Conservation (phyloP, 2,113 vertebrate genomes). For the Pseudorhombus dupliciocellatus region DNA sequence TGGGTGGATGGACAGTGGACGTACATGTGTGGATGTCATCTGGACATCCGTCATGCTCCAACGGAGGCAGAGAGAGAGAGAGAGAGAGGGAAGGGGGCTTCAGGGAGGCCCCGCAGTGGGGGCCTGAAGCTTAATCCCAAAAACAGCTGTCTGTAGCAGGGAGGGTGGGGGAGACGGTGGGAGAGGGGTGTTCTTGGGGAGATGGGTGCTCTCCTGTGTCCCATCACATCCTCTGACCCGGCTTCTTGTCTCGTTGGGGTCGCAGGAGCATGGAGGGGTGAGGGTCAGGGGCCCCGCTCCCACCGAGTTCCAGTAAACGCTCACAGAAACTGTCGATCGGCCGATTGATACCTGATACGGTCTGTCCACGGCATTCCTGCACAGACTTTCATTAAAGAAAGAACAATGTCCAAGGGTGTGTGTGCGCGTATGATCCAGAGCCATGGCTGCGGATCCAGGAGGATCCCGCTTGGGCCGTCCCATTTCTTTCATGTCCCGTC, state of each 20-base stretch:
- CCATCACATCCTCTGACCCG: constrained; percentile 68
- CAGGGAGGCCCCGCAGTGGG: constrained; percentile 52
- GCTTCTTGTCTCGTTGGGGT: constrained; percentile 12
- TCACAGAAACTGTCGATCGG: not conserved
- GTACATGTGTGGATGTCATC: constrained; percentile 81
- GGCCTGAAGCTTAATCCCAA: constrained; percentile 75
- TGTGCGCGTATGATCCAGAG: not conserved
- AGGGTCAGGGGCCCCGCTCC: not conserved
- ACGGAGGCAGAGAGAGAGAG: constrained; percentile 23
- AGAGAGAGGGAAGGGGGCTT: constrained; percentile 31
- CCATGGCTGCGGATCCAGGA: not conserved
- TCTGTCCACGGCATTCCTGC: too few relatives aligned
- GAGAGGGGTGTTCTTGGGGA: constrained; percentile 59
- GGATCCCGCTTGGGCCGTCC: not conserved
- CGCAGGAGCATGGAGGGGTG: not conserved
- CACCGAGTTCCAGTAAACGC: not conserved
- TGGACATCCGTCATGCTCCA: constrained; percentile 73
- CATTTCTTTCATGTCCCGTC: not conserved
- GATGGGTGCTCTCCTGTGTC: constrained; percentile 65
- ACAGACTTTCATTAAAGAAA: too few relatives aligned
- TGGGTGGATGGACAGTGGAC: constrained; percentile 61
- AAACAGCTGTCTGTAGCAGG: constrained; percentile 79
- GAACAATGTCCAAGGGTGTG: too few relatives aligned
- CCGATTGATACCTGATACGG: not conserved
- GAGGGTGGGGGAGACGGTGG: constrained; percentile 53